Base-by-base conservation (phyloP, 2,888 invertebrate genomes). In the Argynnis bischoffii region DNA sequence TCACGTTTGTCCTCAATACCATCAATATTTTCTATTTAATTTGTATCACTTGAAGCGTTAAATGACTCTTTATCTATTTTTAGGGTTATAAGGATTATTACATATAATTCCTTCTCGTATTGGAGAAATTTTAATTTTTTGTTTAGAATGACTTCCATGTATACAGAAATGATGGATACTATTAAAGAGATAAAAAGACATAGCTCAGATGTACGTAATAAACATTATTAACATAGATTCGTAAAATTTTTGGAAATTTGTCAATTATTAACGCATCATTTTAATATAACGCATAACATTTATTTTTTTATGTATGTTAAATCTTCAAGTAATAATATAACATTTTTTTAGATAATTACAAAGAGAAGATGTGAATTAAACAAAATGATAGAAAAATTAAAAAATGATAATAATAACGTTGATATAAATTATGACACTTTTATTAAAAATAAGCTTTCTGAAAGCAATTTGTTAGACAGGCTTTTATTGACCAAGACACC, bases 91-190 rank as follows among this genome's bases (percentile, higher is more conserved):
- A 71, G 74, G 18, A 77, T 79, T 26, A 57, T 77, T 1, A 81
- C 80, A 5, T 64, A 73, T 47, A 79, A 79, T 63, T 81, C 74
- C 46, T 82, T 79, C 56, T 80, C 81, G 0, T 79, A 80, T 64
- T 82, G 81, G 81, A 77, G 80, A 64, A 78, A 79, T 55, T 77
- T 80, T 15, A 71, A 73, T 8, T 70, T 74, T 14, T 61, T 81
- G 35, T 79, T 79, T 61, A 66, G 69, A 55, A 31, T 78, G 13
- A 76, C 81, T 11, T 74, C 78, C 3, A 73, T 72, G 50, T 81
- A 81, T 63, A 69, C 60, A 41, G 76, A 79, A 69, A 81, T 80
- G 79, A 74, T 73, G 76, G 67, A 69, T 3, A 74, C 74, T 13
- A 77, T 81, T 8, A 74, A 76, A 60, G 75, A 68, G 8, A 75